Evolutionary conservation across 2,113 vertebrate species (phyloP), one percentile per base, ranked within the genome.

Genomic region (Lichenostomus cassidix): DNA sequence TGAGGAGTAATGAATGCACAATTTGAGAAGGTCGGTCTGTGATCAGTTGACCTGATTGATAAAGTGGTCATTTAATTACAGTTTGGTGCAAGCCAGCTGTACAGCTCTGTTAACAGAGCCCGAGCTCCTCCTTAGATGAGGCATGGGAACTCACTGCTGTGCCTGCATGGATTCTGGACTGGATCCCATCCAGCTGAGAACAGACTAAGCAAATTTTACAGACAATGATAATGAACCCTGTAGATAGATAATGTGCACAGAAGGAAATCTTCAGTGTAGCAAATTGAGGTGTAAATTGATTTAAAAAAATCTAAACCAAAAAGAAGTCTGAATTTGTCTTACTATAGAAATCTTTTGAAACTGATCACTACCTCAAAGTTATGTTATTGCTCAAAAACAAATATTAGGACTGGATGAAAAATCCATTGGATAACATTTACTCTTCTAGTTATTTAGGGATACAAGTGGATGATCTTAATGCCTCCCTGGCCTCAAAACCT

Each of bases 401-500:
- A 13, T 27, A 64, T 23, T 76, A 85, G 53, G 49, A 62, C 8
- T 22, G 16, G 20, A 65, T 42, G 37, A 20, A 90, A 91, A 95
- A 83, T 49, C 29, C 31, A 56, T 0, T 44, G 11, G 29, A 70
- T 75, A 89, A 70, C 84, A 78, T 68, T 29, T 68, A 81, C 20
- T 59, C 44, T 75, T 90, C 27, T 16, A 50, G 59, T 87, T 86
- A 87, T 71, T 92, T 46, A 60, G 47, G 60, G 53, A 90, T 64
- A 76, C 15, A 49, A 84, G 23, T 73, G n/a, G 73, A 82, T 78
- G 41, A 92, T 82, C 21, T 60, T 89, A 96, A 95, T 79, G 73
- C 73, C 56, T 87, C 65, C 24, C 27, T 68, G 80, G 31, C 89
- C 89, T 94, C 77, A 89, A 95, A 96, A 88, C 47, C 59, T 90